These are phyloP conservation scores for Labeo rohita DNA, from an alignment of 2,113 vertebrate genomes.

Conservation along the genomic window DNA sequence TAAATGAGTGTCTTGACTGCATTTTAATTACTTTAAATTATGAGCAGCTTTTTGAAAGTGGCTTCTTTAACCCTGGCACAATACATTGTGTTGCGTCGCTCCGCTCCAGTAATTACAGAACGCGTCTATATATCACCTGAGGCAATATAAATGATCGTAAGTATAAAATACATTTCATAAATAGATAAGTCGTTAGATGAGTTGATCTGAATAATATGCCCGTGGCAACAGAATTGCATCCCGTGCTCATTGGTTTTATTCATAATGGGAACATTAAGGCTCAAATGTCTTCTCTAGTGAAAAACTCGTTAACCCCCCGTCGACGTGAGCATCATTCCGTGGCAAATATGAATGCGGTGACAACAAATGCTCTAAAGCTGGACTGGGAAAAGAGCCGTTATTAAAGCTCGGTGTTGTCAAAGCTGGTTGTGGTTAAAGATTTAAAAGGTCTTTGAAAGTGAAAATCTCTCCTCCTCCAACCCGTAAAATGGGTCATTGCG, in stretches of 20 bases:
- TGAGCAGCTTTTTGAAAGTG: neutral
- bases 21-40: conserved; percentile 11
- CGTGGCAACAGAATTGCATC: conserved; percentile 15
- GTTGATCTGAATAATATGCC: conserved; percentile 39
- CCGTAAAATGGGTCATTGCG: conserved; percentile 43
- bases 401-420: conserved; percentile 17
- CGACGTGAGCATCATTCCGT: conserved; percentile 21
- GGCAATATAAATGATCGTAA: conserved; percentile 26
- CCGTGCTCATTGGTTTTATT: conserved; percentile 29
- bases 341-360: neutral
- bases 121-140: conserved; percentile 1
- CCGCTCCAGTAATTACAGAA: conserved; percentile 2
- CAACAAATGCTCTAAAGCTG: neutral
- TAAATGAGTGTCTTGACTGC: neutral
- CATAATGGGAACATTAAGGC: conserved; percentile 41
- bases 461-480: conserved; percentile 17
- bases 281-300: conserved; percentile 5
- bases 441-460: conserved; percentile 29
- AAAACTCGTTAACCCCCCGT: conserved; percentile 27
- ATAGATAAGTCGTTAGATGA: conserved; percentile 28
- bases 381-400: neutral
- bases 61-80: neutral
- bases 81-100: neutral
- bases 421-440: conserved; percentile 28
- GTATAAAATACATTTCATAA: conserved; percentile 29